Evolutionary conservation across 2,888 invertebrate species (phyloP).

Genomic region (Drepana falcataria): DNA sequence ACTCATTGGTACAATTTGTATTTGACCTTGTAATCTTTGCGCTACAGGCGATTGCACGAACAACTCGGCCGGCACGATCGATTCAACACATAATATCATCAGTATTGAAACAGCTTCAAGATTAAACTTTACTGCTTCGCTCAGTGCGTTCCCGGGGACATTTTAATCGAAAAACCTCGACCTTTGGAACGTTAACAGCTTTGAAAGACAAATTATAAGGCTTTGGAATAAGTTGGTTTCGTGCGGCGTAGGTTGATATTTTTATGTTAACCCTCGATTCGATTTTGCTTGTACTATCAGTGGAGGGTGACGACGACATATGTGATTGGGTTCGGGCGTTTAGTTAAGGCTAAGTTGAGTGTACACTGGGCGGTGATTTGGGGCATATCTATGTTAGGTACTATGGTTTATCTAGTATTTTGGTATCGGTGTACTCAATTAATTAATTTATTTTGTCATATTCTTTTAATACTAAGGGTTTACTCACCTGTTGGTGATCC

Average conservation of each 20-base stretch:
- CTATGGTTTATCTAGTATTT: neutral
- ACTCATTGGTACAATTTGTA: no score
- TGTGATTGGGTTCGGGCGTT: constrained; percentile 11
- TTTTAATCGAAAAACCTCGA: neutral
- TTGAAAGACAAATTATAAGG: neutral
- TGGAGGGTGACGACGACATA: constrained; percentile 16
- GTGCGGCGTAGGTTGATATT: constrained; percentile 5
- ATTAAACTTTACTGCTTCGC: neutral
- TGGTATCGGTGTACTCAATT: no score
- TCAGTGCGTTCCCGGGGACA: neutral
- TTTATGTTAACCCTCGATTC: constrained; percentile 16
- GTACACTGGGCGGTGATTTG: constrained; percentile 4
- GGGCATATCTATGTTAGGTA: no score
- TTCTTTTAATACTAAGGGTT: no score
- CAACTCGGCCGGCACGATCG: no score
- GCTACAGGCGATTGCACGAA: no score
- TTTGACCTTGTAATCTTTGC: no score
- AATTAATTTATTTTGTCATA: no score
- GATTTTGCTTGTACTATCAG: constrained; percentile 34
- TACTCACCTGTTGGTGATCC: no score
- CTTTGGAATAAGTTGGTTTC: neutral
- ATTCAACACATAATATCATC: no score
- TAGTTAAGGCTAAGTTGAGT: constrained; percentile 5
- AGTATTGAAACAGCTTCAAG: neutral
- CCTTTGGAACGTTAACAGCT: neutral